Conservation (phyloP, 2,888 invertebrate genomes). For the Drosophila paracracens region DNA sequence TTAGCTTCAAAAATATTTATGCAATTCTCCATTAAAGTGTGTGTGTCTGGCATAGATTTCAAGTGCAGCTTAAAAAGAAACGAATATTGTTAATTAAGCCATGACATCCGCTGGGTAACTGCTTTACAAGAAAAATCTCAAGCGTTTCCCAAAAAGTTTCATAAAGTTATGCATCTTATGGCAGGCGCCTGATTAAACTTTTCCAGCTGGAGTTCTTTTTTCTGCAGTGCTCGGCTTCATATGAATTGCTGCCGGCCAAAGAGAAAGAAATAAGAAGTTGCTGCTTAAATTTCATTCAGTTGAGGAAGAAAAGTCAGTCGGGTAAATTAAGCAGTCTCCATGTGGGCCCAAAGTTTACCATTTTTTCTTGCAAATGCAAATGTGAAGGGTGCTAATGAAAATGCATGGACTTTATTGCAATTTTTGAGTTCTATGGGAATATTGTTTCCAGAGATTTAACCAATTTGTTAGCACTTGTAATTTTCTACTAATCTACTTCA, state of each 20-base stretch:
- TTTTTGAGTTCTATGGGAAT: conserved; percentile 33
- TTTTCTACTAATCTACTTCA: neutral
- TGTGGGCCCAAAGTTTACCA: conserved; percentile 30
- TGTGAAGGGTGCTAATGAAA: conserved; percentile 37
- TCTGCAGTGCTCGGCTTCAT: conserved; percentile 54
- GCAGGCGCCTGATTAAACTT: conserved; percentile 71
- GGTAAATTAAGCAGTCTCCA: conserved; percentile 42
- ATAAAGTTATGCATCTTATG: conserved; percentile 67
- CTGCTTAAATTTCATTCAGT: conserved; percentile 35
- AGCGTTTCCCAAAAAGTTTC: conserved; percentile 34
- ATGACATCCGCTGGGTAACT: conserved; percentile 9
- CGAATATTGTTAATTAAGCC: conserved; percentile 51
- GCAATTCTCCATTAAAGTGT: conserved; percentile 1
- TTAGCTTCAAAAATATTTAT: conserved; percentile 25
- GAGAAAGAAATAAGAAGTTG: conserved; percentile 12
- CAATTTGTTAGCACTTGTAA: conserved; percentile 5
- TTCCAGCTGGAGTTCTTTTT: conserved; percentile 50
- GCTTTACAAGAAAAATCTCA: conserved; percentile 35
- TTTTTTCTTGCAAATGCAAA: conserved; percentile 13
- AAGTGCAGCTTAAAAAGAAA: conserved; percentile 16
- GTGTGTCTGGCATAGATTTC: conserved; percentile 17
- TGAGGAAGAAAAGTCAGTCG: conserved; percentile 19
- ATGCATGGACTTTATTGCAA: conserved; percentile 39
- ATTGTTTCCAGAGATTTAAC: conserved; percentile 11
- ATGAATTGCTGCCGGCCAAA: conserved; percentile 40